Evolutionary conservation across 2,797 vertebrate genomes (phyloP), one percentile per base, ranked within the genome.

Genomic region (Sibirionetta formosa): DNA sequence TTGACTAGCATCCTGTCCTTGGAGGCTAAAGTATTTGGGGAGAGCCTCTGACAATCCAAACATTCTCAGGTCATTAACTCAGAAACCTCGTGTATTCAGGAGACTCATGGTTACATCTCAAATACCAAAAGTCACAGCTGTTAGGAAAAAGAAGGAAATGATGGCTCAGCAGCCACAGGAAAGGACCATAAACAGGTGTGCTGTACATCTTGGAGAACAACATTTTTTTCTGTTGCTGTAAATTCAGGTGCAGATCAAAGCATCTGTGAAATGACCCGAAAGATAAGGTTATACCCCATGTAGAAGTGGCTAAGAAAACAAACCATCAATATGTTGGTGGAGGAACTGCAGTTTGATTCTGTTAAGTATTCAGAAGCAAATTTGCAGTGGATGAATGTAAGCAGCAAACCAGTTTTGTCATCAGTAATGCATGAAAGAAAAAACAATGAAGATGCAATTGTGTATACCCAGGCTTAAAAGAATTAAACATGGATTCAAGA

Each of bases 61-160:
- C 64, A 54, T 93, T 92, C 46, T 79, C 33, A 65, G 19, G n/a
- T 61, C 38, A 58, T 93, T 91, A 82, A 42, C 58, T 70, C 82
- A 86, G n/a, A 20, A 46, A 35, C 31, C 14, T 79, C 1, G 0
- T 60, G 7, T 36, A 35, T n/a, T 4, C n/a, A 50, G 64, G 44
- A 85, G 42, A 86, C 61, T 65, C 11, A 31, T 36, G 14, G 15
- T 38, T 69, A 38, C 0, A 0, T 56, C 31, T 81, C 1, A 3
- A 71, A 63, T 64, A 46, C 17, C 10, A 38, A 9, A n/a, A 91
- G 60, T 68, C 44, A 44, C 57, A 64, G 40, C 33, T 71, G 24
- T 36, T 53, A 56, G 17, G 26, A 83, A 78, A 83, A 81, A 57
- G 2, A 13, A 77, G 44, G 50, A 58, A 75, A 64, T 86, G 23